Conservation (phyloP, 1,140 invertebrate species). For the Oryctes rhinoceros region DNA sequence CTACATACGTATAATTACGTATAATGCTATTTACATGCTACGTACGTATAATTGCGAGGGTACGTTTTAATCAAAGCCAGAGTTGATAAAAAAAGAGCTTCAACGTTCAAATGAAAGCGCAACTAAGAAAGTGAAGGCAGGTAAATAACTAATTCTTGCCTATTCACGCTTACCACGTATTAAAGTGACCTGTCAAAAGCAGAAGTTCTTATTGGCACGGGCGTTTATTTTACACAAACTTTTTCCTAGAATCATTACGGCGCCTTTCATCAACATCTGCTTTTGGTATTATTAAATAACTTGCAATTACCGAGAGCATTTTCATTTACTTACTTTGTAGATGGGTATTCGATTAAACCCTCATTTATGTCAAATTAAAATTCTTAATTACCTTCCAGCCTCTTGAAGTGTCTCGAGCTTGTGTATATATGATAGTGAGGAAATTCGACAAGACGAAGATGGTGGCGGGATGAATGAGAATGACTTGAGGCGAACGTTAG, state of each 20-base stretch:
- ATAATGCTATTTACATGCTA: too few species aligned
- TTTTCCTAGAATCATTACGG: not conserved
- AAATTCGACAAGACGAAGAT: not conserved
- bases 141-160: too few species aligned
- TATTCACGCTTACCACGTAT: not conserved
- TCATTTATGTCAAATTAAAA: constrained; percentile 23
- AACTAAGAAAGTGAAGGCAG: too few species aligned
- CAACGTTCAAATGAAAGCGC: too few species aligned
- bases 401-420: not conserved
- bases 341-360: constrained; percentile 9
- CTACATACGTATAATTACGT: too few species aligned
- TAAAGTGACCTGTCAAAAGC: not conserved
- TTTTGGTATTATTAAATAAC: not conserved
- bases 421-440: not conserved
- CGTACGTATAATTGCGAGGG: too few species aligned
- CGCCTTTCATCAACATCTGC: constrained; percentile 7
- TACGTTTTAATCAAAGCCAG: too few species aligned
- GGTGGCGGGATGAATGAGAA: not conserved
- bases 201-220: not conserved
- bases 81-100: too few species aligned
- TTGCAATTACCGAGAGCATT: not conserved
- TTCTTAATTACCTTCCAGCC: not conserved
- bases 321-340: constrained; percentile 17
- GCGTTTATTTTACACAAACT: constrained; percentile 2
- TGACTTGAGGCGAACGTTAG: not conserved